Base-by-base conservation (phyloP, 2,888 invertebrate species). In the Gastrophysa polygoni region DNA sequence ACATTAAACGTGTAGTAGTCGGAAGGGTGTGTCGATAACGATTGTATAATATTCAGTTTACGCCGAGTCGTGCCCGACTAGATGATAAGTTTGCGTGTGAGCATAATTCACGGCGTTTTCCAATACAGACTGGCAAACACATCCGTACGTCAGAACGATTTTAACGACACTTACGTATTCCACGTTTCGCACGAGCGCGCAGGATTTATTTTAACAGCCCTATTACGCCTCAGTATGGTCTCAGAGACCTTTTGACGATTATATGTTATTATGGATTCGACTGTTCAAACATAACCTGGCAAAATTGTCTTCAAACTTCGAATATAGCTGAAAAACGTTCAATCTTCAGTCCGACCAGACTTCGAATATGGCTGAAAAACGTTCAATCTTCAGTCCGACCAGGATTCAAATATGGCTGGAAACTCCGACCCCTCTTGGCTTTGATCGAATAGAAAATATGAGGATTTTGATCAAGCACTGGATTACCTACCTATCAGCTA, bases 141-240 rank as follows among this genome's bases (percentile, higher is more conserved):
- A 20, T 52, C 38, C 21, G 38, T n/a, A 52, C 21, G 34, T 52
- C 52, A 52, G 14, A 52, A 52, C 38, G 21, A 7, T 52, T 76
- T 77, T 78, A 78, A 78, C 75, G 75, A 76, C 74, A 73, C 77
- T 75, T 76, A 77, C 76, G 74, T 77, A 78, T 77, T 78, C 75
- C 76, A 74, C 77, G 78, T 74, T 78, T 78, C 73, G 76, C 71
- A 69, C 70, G 69, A 69, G 29, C 29, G 29, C 29, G 29, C 29
- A 32, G 2, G n/a, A 32, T 10, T 2, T 32, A 32, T 32, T 32
- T 32, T 10, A 4, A 32, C 6, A 8, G 7, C 24, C 24, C 7
- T 24, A 24, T 24, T 24, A 24, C 7, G 24, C 24, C 24, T 5
- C 7, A 3, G 24, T 3, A 24, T 24, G 24, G 29, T 32, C 29